Percentiles rank a stretch among this genome's conserved stretches.
Conservation (phyloP, 1,140 invertebrate species). For the Leptopilina boulardi region DNA sequence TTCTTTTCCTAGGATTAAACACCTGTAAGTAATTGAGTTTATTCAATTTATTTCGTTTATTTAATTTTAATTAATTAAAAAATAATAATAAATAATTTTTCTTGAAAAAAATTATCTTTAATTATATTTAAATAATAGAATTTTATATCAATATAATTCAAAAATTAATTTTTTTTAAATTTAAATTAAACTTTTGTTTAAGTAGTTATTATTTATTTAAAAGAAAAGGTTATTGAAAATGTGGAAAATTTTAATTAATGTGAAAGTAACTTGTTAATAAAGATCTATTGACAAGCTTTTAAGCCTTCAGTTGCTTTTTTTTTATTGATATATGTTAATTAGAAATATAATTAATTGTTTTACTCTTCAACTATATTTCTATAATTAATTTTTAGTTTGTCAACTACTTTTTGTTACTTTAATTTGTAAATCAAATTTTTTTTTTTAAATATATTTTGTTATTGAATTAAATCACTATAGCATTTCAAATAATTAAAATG, state of each 20-base stretch:
- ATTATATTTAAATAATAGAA: too few species aligned
- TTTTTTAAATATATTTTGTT: neutral
- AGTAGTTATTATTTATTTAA: neutral
- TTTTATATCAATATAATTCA: too few species aligned
- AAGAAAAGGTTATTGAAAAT: neutral
- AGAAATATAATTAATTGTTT: neutral
- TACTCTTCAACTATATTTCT: neutral
- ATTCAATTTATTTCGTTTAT: neutral
- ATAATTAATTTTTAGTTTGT: neutral
- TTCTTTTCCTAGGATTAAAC: constrained; percentile 6
- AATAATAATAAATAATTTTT: too few species aligned
- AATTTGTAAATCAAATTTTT: neutral
- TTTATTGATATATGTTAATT: neutral
- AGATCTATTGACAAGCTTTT: neutral
- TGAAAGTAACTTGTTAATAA: neutral
- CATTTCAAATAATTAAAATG: neutral
- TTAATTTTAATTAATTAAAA: too few species aligned
- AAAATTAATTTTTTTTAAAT: too few species aligned
- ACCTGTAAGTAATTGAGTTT: neutral
- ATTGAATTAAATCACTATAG: neutral
- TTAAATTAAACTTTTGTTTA: too few species aligned
- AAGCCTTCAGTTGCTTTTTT: neutral
- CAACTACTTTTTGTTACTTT: neutral
- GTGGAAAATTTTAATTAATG: neutral
- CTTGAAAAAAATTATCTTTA: too few species aligned